Conservation (phyloP, 2,888 invertebrate species). For the Sylvicola fuscatus region DNA sequence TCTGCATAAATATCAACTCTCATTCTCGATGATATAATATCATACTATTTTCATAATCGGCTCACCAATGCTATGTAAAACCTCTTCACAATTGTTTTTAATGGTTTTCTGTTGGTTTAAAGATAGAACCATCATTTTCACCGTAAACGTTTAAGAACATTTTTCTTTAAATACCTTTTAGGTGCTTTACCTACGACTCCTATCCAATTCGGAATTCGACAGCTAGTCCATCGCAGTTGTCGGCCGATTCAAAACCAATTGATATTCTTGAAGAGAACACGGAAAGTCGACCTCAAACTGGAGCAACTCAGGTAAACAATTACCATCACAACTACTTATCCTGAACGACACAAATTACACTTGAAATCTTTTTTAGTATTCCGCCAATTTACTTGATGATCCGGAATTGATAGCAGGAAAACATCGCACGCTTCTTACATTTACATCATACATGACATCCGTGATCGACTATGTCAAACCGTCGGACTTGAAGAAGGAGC, state of each 20-base stretch:
- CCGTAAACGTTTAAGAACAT: background rate
- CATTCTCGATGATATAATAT: too few species aligned
- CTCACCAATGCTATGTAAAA: too few species aligned
- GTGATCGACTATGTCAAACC: constrained; percentile 94
- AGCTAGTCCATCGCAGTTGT: constrained; percentile 18
- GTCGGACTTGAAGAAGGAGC: constrained; percentile 85
- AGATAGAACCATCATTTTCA: too few species aligned
- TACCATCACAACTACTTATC: too few species aligned
- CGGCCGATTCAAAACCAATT: constrained; percentile 15
- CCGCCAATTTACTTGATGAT: constrained; percentile 80
- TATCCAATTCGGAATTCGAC: constrained; percentile 17
- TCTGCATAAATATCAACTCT: too few species aligned
- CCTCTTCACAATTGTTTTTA: too few species aligned
- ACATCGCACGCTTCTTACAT: constrained; percentile 67
- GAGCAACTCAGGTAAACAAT: constrained; percentile 14
- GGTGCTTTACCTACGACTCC: constrained; percentile 23
- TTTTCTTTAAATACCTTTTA: constrained; percentile 3
- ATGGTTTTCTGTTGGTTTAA: too few species aligned
- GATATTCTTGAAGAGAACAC: constrained; percentile 18
- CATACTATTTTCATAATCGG: too few species aligned
- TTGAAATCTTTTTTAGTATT: constrained; percentile 42
- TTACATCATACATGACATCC: constrained; percentile 82
- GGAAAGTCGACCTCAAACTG: constrained; percentile 10
- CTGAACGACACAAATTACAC: too few species aligned
- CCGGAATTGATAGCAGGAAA: constrained; percentile 80